These are phyloP conservation scores for Xenus cinereus DNA, from an alignment of 2,113 vertebrate genomes.

Conservation along the genomic window DNA sequence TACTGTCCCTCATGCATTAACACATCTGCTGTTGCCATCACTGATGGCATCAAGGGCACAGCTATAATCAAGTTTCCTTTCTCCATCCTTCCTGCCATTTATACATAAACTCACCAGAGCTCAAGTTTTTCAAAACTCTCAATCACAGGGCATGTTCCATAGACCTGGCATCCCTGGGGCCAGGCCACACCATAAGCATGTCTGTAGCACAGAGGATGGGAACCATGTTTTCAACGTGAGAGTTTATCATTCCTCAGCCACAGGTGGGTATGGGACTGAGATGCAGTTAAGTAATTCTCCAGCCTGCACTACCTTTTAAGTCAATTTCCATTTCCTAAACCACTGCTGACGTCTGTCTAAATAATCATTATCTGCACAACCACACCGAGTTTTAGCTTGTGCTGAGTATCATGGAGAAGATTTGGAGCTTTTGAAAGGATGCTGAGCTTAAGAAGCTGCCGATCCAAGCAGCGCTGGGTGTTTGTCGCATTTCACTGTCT, in stretches of 20 bases:
- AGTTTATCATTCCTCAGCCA: not conserved
- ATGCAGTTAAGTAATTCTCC: not conserved
- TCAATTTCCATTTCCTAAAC: slow-evolving; percentile 37
- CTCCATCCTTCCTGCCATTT: not conserved
- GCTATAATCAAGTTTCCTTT: not conserved
- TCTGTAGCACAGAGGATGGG: not conserved
- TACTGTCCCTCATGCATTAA: not conserved
- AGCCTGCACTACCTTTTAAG: not conserved
- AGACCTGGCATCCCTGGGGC: not conserved
- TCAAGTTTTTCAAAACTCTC: not conserved
- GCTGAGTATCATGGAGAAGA: not conserved
- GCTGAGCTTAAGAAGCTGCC: slow-evolving; percentile 15
- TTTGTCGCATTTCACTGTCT: not conserved
- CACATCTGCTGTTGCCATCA: not conserved
- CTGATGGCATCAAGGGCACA: not conserved
- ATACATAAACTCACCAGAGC: not conserved
- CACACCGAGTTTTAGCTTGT: not conserved
- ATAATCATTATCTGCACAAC: slow-evolving; percentile 26
- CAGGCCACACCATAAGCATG: rapidly evolving
- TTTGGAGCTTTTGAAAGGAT: slow-evolving; percentile 25
- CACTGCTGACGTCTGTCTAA: slow-evolving; percentile 35
- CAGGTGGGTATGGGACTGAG: not conserved
- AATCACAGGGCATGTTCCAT: rapidly evolving
- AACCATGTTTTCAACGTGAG: rapidly evolving
- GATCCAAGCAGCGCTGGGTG: not conserved